These are phyloP conservation scores for Atlantisia rogersi DNA, from an alignment of 2,113 vertebrate genomes.

Conservation along the genomic window DNA sequence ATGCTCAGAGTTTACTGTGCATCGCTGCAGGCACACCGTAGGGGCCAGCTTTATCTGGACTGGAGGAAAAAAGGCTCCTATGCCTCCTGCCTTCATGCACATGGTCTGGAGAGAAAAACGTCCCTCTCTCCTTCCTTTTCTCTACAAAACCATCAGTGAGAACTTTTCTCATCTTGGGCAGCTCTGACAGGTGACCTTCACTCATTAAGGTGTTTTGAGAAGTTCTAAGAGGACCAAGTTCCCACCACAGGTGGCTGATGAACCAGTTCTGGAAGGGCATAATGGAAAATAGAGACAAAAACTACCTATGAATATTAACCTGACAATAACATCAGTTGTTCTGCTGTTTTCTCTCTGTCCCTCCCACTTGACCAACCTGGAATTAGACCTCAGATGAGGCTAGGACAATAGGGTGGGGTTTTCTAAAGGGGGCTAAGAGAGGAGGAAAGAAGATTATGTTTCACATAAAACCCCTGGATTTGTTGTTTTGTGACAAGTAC, in stretches of 20 bases:
- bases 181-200: not conserved
- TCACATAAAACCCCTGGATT: not conserved
- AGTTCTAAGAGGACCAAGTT: not conserved
- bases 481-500: not conserved
- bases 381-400: not conserved
- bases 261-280: not conserved
- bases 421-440: not conserved
- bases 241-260: not conserved
- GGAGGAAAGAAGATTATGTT: not conserved
- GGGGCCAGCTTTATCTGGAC: not conserved
- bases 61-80: not conserved
- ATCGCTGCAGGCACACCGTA: rapidly evolving
- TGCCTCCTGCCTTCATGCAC: not conserved
- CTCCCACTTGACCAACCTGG: not conserved
- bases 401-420: not conserved
- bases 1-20: not conserved
- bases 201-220: not conserved
- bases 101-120: not conserved
- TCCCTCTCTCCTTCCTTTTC: not conserved
- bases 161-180: not conserved
- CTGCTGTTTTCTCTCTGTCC: not conserved
- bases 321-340: not conserved
- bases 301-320: not conserved
- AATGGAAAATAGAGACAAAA: not conserved
- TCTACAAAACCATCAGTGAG: not conserved